phyloP scores from a whole-genome alignment of 2,113 vertebrate genomes.

The Cololabis saira region DNA sequence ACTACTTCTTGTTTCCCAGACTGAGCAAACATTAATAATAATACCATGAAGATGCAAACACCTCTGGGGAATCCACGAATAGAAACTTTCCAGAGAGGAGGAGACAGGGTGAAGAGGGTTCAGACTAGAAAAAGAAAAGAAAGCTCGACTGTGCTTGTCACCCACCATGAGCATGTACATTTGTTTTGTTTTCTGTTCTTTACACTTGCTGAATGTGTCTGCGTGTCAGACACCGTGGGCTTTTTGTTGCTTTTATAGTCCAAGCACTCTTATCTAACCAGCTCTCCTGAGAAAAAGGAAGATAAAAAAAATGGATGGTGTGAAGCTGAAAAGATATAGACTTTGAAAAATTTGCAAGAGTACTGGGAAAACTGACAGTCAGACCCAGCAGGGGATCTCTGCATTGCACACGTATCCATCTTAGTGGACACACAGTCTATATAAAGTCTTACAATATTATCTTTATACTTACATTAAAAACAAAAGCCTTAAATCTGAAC shows the following conservation, averaged over 20 bases:
- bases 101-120: slow-evolving; percentile 37
- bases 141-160: slow-evolving; percentile 60
- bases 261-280: slow-evolving; percentile 70
- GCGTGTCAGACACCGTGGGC: slow-evolving; percentile 50
- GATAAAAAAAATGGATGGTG: slow-evolving; percentile 8
- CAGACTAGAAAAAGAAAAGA: slow-evolving; percentile 50
- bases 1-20: slow-evolving; percentile 22
- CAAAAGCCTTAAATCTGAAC: no score
- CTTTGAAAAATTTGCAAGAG: slow-evolving; percentile 15
- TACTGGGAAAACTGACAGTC: slow-evolving; percentile 41
- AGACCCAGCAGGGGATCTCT: slow-evolving; percentile 22
- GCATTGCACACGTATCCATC: slow-evolving; percentile 35
- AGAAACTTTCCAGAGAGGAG: slow-evolving; percentile 49
- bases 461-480: not conserved
- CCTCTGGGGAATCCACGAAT: slow-evolving; percentile 57
- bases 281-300: slow-evolving; percentile 54
- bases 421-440: slow-evolving; percentile 47
- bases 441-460: slow-evolving; percentile 17
- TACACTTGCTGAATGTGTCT: slow-evolving; percentile 54
- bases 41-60: slow-evolving; percentile 29
- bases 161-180: slow-evolving; percentile 36
- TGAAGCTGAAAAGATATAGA: slow-evolving; percentile 29
- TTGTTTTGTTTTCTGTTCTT: slow-evolving; percentile 38
- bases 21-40: slow-evolving; percentile 41
- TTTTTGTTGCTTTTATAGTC: slow-evolving; percentile 63